Evolutionary conservation across 1,140 invertebrate species (phyloP).

Genomic region (Metaphire vulgaris): DNA sequence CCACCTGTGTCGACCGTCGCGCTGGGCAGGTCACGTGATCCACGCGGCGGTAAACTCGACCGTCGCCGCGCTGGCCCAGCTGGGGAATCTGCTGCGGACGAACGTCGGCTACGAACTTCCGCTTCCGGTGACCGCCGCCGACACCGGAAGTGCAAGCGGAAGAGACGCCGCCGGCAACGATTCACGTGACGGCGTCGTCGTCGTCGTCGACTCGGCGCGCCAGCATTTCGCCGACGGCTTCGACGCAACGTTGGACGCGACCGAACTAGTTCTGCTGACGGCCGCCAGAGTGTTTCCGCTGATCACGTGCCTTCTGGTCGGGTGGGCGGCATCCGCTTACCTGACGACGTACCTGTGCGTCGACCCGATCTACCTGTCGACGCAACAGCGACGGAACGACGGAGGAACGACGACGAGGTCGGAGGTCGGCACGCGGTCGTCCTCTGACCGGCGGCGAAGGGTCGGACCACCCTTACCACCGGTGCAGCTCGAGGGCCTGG

Average conservation of each 20-base stretch:
- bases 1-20: conserved; percentile 22
- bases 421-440: no score
- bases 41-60: conserved; percentile 29
- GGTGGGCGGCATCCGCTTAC: neutral
- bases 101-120: conserved; percentile 9
- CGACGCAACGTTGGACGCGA: neutral
- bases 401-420: no score
- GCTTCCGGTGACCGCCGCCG: neutral
- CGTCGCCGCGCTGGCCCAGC: conserved; percentile 17
- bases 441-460: no score
- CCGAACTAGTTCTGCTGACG: neutral
- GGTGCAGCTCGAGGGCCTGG: neutral
- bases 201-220: neutral
- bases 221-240: neutral
- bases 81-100: conserved; percentile 18
- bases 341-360: neutral
- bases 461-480: neutral
- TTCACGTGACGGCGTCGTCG: neutral
- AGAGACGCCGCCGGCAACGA: no score
- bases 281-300: neutral
- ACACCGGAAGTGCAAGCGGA: no score
- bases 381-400: neutral
- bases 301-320: neutral
- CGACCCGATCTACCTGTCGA: neutral
- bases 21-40: conserved; percentile 30